Percentiles rank a stretch among this genome's conserved stretches.
Conservation (phyloP, 2,888 invertebrate species). For the Macaria notata region DNA sequence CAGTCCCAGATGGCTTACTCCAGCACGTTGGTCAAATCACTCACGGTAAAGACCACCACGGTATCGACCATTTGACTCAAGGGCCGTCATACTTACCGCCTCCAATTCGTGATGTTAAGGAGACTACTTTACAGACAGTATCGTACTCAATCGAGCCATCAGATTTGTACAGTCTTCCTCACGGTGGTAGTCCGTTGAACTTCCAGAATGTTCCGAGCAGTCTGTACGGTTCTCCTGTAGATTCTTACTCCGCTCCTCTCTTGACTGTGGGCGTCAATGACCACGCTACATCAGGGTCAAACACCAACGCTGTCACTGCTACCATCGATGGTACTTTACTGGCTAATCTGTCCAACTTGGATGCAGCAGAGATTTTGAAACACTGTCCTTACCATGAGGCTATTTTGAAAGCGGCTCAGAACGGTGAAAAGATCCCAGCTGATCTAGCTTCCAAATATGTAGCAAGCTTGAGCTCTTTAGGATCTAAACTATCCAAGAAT, state of each 20-base stretch:
- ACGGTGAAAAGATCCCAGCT: constrained; percentile 70
- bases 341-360: constrained; percentile 64
- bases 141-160: constrained; percentile 76
- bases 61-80: constrained; percentile 76
- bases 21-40: constrained; percentile 85
- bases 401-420: constrained; percentile 69
- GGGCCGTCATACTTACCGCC: constrained; percentile 84
- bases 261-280: constrained; percentile 67
- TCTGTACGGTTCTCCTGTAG: constrained; percentile 70
- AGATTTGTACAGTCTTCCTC: constrained; percentile 78
- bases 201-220: constrained; percentile 68
- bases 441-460: constrained; percentile 78
- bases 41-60: constrained; percentile 83
- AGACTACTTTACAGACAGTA: constrained; percentile 58
- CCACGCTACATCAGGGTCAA: constrained; percentile 74
- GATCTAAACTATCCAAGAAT: constrained; percentile 72
- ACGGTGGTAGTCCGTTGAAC: constrained; percentile 65
- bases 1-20: constrained; percentile 87
- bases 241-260: constrained; percentile 78
- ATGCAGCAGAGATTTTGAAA: constrained; percentile 74
- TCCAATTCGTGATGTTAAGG: constrained; percentile 83
- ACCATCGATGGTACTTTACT: constrained; percentile 67
- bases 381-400: constrained; percentile 79
- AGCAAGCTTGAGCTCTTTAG: constrained; percentile 77
- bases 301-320: constrained; percentile 60